phyloP scores from a whole-genome alignment of 2,888 invertebrate genomes.

The Drosophila percnosoma region DNA sequence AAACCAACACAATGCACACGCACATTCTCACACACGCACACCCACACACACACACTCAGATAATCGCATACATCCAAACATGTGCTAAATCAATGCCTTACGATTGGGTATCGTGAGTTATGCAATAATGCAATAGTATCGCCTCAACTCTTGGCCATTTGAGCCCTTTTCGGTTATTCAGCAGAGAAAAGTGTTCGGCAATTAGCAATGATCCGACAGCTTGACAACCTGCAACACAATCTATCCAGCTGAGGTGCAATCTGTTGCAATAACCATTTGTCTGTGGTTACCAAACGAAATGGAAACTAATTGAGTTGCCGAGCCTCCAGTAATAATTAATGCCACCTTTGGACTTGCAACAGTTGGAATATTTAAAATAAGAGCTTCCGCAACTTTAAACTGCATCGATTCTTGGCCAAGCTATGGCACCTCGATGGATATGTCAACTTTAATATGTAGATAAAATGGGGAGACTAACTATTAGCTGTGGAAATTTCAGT shows the following conservation, averaged over 20 bases:
- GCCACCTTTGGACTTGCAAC: slow-evolving; percentile 1
- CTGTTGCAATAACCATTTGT: slow-evolving; percentile 27
- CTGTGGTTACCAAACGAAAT: slow-evolving; percentile 23
- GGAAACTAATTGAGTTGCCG: slow-evolving; percentile 59
- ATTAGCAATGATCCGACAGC: slow-evolving; percentile 60
- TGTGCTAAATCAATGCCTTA: slow-evolving; percentile 61
- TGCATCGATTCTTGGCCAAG: not conserved
- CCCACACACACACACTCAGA: slow-evolving; percentile 1
- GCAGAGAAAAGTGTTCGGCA: slow-evolving; percentile 62
- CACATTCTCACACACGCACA: slow-evolving; percentile 10
- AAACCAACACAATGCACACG: slow-evolving; percentile 50
- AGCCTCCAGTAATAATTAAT: slow-evolving; percentile 21
- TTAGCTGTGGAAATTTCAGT: not conserved
- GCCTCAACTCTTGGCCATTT: slow-evolving; percentile 10
- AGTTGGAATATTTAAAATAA: not conserved
- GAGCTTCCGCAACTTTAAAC: not conserved
- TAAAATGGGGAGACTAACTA: not conserved
- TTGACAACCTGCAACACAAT: slow-evolving; percentile 16
- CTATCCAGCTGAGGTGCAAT: not conserved
- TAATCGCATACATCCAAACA: slow-evolving; percentile 6
- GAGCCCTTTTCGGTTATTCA: slow-evolving; percentile 36
- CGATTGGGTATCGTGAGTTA: slow-evolving; percentile 29
- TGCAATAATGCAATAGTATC: slow-evolving; percentile 16
- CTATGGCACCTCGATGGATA: not conserved
- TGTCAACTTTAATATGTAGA: not conserved